A percentile compares a stretch with the other conserved stretches of the same genome.
Conservation (phyloP, 64 coral and sea anemone genomes). For the Trachythela sp. region DNA sequence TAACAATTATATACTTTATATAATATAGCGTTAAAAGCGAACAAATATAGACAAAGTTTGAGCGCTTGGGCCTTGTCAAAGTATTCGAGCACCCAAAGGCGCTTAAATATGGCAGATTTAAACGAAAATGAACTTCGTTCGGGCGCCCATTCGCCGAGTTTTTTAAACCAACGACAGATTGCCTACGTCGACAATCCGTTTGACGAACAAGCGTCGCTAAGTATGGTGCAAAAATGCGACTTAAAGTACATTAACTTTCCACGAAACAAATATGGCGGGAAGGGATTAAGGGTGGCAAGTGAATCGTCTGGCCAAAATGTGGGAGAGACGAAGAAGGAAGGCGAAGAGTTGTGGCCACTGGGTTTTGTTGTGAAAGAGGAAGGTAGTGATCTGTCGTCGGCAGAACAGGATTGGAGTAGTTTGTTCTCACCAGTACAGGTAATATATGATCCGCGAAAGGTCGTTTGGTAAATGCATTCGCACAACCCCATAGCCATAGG, state of each 20-base stretch:
- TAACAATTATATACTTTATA: too few relatives aligned
- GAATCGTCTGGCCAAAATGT: neutral
- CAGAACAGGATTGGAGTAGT: neutral
- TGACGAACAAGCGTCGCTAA: neutral
- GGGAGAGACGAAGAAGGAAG: neutral
- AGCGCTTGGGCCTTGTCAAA: too few relatives aligned
- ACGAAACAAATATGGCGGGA: neutral
- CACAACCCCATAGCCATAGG: too few relatives aligned
- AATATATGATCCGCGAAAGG: neutral
- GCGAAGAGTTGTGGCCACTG: neutral
- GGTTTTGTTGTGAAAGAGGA: neutral
- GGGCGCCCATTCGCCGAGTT: neutral
- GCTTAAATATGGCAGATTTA: neutral
- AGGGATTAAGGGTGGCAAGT: neutral
- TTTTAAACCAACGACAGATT: neutral
- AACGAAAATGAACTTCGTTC: neutral
- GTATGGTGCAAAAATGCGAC: neutral
- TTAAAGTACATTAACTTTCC: neutral
- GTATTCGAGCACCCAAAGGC: too few relatives aligned
- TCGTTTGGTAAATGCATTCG: neutral
- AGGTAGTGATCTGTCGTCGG: neutral
- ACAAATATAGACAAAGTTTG: too few relatives aligned
- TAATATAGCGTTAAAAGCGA: too few relatives aligned
- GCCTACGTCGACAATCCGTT: neutral
- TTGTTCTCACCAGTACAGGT: neutral